phyloP scores from a whole-genome alignment of 2,113 vertebrate genomes.

The Myanophis thanlyinensis region DNA sequence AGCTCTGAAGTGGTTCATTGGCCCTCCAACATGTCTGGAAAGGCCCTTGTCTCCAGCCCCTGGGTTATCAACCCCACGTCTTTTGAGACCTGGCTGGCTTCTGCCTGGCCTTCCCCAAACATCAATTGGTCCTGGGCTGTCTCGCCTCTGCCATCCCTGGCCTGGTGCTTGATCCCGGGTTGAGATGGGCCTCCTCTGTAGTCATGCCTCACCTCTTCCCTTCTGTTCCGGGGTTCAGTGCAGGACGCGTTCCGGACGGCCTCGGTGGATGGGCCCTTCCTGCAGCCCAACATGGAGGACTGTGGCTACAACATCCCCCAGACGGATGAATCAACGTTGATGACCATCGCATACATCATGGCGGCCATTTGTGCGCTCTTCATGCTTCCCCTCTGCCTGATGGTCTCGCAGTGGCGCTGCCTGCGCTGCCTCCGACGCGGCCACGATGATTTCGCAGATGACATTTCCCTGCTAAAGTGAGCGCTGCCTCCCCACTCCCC shows the following conservation, averaged over 20 bases:
- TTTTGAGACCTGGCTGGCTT: not conserved
- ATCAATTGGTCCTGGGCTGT: too few relatives aligned
- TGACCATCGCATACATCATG: slow-evolving; percentile 99
- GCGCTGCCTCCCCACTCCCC: not conserved
- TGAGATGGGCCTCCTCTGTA: not conserved
- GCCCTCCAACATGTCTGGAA: too few relatives aligned
- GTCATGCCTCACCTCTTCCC: not conserved
- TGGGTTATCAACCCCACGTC: not conserved
- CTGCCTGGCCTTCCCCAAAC: not conserved
- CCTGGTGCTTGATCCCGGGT: too few relatives aligned
- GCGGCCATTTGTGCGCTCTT: slow-evolving; percentile 97
- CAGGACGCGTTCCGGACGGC: slow-evolving; percentile 92
- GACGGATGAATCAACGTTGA: slow-evolving; percentile 97
- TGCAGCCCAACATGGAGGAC: slow-evolving; percentile 87
- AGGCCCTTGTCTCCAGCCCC: not conserved
- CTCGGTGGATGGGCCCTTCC: slow-evolving; percentile 87
- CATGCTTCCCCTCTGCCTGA: slow-evolving; percentile 97
- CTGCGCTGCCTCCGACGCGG: slow-evolving; percentile 85
- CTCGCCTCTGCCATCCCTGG: not conserved
- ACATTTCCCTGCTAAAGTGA: slow-evolving; percentile 96
- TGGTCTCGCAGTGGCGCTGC: slow-evolving; percentile 99
- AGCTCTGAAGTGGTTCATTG: too few relatives aligned
- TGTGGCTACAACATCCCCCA: slow-evolving; percentile 98
- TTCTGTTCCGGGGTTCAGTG: slow-evolving; percentile 60
- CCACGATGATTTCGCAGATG: slow-evolving; percentile 88